Base-by-base conservation (phyloP, 2,888 invertebrate species). In the Heliconius charithonia region DNA sequence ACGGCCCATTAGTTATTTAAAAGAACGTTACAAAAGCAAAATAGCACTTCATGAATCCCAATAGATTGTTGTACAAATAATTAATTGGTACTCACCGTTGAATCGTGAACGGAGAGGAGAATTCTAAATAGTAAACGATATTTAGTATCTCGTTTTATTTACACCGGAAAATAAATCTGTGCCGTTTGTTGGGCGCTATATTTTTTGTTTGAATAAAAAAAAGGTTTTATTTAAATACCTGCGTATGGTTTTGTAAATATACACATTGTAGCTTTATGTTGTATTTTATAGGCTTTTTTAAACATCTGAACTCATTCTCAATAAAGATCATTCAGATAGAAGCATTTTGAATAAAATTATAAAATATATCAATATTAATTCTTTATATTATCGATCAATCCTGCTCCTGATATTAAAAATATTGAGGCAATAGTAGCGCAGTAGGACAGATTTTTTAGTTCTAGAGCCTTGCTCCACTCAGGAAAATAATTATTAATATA, bases 71-170 rank as follows among this genome's bases (percentile, higher is more conserved):
- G 37, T 41, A 45, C 41, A 69, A 69, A 69, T 72, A 32, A 37
- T 10, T 37, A 72, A 72, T 59, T 59, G n/a, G 22, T 59, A 59
- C 32, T 72, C 72, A 59, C 29, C 41, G 56, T 72, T 71, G 32
- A 32, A 72, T 27, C 25, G 63, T 41, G 41, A 65, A 25, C 25
- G 45, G 29, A 27, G 65, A 27, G 56, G 41, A 56, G 66, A 66
- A 59, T 77, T 66, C 66, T 59, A 73, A 77, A 66, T 75, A 56
- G 63, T 59, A 59, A 70, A 72, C 69, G 67, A 69, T 69, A 66
- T 79, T 76, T 63, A 51, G 62, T 51, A n/a, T 66, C 56, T 72
- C 59, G 67, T 73, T 77, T 77, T 77, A 77, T 79, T 77, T 59
- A 79, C 56, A 69, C 74, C 59, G 56, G 25, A 56, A 65, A 72